Evolutionary conservation across 2,888 invertebrate species (phyloP).

Genomic region (Tortricodes alternella): DNA sequence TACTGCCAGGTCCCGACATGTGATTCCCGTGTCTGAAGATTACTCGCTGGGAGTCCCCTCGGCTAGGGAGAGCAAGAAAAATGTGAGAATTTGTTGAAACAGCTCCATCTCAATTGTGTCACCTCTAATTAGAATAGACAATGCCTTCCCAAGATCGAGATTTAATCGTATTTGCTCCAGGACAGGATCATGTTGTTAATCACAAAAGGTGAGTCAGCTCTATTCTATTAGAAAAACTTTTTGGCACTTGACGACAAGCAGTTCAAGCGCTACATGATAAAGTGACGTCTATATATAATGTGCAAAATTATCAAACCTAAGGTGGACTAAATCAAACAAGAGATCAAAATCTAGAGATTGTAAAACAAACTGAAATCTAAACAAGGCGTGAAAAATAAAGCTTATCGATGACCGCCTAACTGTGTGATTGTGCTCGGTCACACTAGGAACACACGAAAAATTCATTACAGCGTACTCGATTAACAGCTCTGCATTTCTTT

Average conservation of each 20-base stretch:
- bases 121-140: background rate
- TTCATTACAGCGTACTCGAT: slow-evolving; percentile 7
- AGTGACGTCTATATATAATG: slow-evolving; percentile 26
- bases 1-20: slow-evolving; percentile 84
- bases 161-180: background rate
- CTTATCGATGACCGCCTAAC: slow-evolving; percentile 39
- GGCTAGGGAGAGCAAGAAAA: slow-evolving; percentile 77
- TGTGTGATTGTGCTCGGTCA: slow-evolving; percentile 51
- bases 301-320: slow-evolving; percentile 25
- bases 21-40: slow-evolving; percentile 89
- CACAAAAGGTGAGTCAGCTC: slow-evolving; percentile 7
- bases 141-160: slow-evolving; percentile 1
- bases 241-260: slow-evolving; percentile 30
- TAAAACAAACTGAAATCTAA: slow-evolving; percentile 27
- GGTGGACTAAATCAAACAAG: slow-evolving; percentile 26
- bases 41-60: slow-evolving; percentile 88
- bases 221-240: slow-evolving; percentile 8
- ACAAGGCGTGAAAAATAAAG: slow-evolving; percentile 30
- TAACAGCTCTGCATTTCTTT: slow-evolving; percentile 14
- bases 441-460: slow-evolving; percentile 44
- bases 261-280: slow-evolving; percentile 30
- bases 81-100: slow-evolving; percentile 37
- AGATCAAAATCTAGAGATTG: slow-evolving; percentile 25
- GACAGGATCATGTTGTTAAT: background rate
- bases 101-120: slow-evolving; percentile 3